phyloP scores from a whole-genome alignment of 2,797 vertebrate species.

The Gymnopithys bicolor region DNA sequence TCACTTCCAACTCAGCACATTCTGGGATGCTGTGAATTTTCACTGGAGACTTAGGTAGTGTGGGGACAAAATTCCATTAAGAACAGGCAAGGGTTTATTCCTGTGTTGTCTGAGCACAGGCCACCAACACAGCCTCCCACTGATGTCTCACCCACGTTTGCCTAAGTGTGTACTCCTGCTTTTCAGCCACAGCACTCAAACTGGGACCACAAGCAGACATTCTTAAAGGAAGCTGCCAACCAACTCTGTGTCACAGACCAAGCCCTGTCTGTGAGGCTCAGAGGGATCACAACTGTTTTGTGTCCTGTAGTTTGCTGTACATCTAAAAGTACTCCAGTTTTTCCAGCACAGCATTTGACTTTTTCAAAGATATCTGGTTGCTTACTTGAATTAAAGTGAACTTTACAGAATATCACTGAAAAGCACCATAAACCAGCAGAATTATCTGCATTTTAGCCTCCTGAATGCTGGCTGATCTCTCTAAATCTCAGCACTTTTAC shows the following conservation, averaged over 20 bases:
- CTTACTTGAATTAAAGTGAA: neutral
- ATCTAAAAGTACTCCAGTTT: neutral
- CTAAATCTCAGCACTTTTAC: neutral
- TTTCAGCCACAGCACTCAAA: neutral
- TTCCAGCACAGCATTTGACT: neutral
- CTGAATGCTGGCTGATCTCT: neutral
- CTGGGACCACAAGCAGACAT: neutral
- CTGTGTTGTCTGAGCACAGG: rapidly evolving
- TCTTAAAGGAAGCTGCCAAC: neutral
- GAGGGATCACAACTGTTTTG: neutral
- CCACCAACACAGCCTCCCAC: neutral
- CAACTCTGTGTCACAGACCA: neutral
- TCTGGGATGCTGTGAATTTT: neutral
- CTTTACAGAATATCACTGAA: neutral
- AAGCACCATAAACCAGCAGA: neutral
- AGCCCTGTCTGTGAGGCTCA: neutral
- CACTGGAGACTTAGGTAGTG: neutral
- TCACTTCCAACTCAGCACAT: neutral
- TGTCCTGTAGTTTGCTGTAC: neutral
- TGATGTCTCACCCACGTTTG: rapidly evolving
- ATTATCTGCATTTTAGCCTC: neutral
- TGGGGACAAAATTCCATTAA: neutral
- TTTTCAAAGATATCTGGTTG: neutral
- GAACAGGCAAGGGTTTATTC: neutral
- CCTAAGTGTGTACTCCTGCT: neutral